phyloP scores from a whole-genome alignment of 64 coral and sea anemone species.

The Actinia tenebrosa region DNA sequence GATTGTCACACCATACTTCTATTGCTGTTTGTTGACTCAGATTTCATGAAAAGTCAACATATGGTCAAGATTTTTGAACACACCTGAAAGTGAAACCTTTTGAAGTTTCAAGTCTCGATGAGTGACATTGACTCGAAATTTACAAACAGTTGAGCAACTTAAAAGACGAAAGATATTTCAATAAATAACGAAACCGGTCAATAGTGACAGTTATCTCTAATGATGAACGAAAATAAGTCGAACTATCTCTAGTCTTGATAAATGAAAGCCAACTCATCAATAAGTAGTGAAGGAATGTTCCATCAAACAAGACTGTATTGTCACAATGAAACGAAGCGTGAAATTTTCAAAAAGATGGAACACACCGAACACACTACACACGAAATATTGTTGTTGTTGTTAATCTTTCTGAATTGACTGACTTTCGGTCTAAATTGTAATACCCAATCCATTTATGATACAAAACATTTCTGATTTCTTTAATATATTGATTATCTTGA shows the following conservation, averaged over 20 bases:
- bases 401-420: background rate
- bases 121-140: background rate
- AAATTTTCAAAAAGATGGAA: conserved; percentile 1
- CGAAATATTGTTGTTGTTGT: background rate
- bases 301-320: background rate
- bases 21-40: background rate
- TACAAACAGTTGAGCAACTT: background rate
- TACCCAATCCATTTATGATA: background rate
- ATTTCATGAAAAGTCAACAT: background rate
- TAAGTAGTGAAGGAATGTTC: background rate
- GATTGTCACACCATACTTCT: background rate
- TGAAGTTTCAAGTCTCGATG: background rate
- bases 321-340: background rate
- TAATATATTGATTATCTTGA: background rate
- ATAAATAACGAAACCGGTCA: background rate
- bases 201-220: background rate
- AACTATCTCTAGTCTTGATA: background rate
- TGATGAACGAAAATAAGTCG: background rate
- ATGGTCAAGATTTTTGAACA: background rate
- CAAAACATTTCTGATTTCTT: background rate
- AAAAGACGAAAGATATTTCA: background rate
- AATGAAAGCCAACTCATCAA: background rate
- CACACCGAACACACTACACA: background rate
- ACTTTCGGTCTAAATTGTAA: conserved; percentile 3
- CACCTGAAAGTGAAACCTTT: background rate